Percentiles rank a stretch among this genome's conserved stretches.
Evolutionary conservation across 2,888 invertebrate genomes (phyloP).

Genomic region (Achlya flavicornis): DNA sequence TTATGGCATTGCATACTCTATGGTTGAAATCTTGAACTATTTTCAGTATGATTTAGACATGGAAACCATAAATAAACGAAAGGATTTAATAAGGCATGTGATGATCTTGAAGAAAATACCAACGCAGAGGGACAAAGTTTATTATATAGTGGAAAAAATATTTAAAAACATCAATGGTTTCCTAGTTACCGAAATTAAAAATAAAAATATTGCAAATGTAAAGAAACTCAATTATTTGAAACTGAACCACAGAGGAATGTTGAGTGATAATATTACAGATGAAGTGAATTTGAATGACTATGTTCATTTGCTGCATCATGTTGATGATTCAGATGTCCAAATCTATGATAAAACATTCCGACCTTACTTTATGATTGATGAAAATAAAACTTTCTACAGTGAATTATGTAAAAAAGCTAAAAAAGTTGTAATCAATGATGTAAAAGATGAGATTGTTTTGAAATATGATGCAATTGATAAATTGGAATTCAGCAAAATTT

Average conservation of each 20-base stretch:
- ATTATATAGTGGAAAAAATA: conserved; percentile 40
- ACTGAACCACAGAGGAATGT: conserved; percentile 38
- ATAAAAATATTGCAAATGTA: conserved; percentile 38
- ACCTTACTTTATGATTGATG: conserved; percentile 37
- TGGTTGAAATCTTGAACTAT: conserved; percentile 47
- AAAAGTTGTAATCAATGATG: conserved; percentile 33
- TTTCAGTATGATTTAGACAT: conserved; percentile 44
- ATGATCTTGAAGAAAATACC: conserved; percentile 44
- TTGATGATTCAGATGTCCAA: conserved; percentile 19
- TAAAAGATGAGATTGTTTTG: conserved; percentile 27
- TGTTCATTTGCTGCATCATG: conserved; percentile 36
- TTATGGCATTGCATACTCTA: conserved; percentile 36
- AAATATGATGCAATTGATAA: conserved; percentile 28
- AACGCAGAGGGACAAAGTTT: conserved; percentile 33
- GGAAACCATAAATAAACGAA: conserved; percentile 37
- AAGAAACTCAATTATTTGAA: conserved; percentile 46
- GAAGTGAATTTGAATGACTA: conserved; percentile 42
- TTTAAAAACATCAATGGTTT: conserved; percentile 46
- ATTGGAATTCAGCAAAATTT: conserved; percentile 32
- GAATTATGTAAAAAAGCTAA: conserved; percentile 30
- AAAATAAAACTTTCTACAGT: conserved; percentile 42
- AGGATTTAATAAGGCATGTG: conserved; percentile 40
- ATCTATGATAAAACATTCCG: conserved; percentile 42
- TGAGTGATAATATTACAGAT: conserved; percentile 32
- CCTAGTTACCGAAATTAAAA: conserved; percentile 42